Percentiles rank a stretch among this genome's conserved stretches.
phyloP scores from a whole-genome alignment of 2,113 vertebrate genomes.

The Gallinago paraguaiae region DNA sequence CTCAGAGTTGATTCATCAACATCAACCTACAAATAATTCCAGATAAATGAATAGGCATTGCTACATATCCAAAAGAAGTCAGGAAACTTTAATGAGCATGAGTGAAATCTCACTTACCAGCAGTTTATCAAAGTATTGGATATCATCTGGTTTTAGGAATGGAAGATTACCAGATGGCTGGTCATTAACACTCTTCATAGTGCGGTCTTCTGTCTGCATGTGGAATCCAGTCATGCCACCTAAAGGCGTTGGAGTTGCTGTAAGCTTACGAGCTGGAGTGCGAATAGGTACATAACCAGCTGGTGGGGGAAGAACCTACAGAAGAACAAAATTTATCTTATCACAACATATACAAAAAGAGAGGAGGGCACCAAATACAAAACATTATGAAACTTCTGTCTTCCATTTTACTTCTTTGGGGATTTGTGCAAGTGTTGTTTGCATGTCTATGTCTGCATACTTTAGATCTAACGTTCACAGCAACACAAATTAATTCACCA shows the following conservation, averaged over 20 bases:
- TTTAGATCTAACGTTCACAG: not conserved
- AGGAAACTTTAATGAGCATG: not conserved
- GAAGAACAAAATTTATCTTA: not conserved
- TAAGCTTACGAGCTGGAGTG: constrained; percentile 94
- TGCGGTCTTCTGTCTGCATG: constrained; percentile 95
- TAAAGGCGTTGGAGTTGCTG: constrained; percentile 95
- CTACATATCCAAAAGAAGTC: not conserved
- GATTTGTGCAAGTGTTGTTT: rapidly evolving
- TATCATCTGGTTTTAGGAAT: constrained; percentile 98
- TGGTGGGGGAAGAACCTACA: constrained; percentile 92
- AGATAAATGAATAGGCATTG: not conserved
- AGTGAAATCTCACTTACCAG: constrained; percentile 78
- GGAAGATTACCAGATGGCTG: constrained; percentile 98
- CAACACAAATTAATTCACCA: not conserved
- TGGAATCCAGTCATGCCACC: constrained; percentile 98
- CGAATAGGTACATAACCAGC: constrained; percentile 98
- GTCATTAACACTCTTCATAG: constrained; percentile 95
- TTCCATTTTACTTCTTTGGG: not conserved
- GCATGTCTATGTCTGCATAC: not conserved
- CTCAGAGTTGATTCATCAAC: constrained; percentile 98
- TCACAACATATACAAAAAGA: not conserved
- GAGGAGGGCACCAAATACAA: not conserved
- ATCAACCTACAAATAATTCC: constrained; percentile 84
- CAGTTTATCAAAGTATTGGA: constrained; percentile 98
- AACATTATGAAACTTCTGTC: not conserved